These are phyloP conservation scores for Stegophylla sp. DNA, from an alignment of 2,888 invertebrate species.

Conservation along the genomic window DNA sequence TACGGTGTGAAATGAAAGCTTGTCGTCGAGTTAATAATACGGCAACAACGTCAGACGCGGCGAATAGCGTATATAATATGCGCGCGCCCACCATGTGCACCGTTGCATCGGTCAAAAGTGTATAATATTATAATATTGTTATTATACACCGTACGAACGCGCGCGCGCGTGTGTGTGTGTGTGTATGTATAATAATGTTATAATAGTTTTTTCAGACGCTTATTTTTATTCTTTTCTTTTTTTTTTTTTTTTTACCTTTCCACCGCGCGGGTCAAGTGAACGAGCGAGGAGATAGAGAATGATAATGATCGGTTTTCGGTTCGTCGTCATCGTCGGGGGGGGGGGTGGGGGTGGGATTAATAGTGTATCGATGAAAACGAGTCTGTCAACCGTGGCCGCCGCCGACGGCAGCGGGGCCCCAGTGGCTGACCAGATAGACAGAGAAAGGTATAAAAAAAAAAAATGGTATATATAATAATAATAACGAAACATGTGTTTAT, in stretches of 20 bases:
- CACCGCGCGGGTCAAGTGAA: neutral
- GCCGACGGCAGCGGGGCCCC: conserved; percentile 25
- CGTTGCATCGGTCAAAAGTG: no score
- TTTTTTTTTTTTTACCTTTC: neutral
- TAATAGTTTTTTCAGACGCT: neutral
- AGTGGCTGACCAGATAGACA: conserved; percentile 2
- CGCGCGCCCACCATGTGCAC: neutral
- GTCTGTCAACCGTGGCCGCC: conserved; percentile 51
- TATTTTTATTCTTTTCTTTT: neutral
- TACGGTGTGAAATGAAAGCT: conserved; percentile 57
- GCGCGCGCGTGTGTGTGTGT: neutral
- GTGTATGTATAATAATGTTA: neutral
- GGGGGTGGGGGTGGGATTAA: no score
- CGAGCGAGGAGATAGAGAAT: neutral
- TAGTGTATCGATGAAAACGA: conserved; percentile 59
- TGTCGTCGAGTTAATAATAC: conserved; percentile 57
- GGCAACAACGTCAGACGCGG: conserved; percentile 32
- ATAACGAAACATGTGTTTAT: conserved; percentile 55
- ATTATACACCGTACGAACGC: neutral
- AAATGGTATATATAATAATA: neutral
- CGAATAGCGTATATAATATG: conserved; percentile 15
- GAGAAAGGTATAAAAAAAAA: no score
- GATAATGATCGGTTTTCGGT: conserved; percentile 54
- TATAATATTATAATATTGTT: no score
- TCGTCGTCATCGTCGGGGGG: no score